Conservation (phyloP, 2,113 vertebrate species). For the Petrocephalus microphthalmus region DNA sequence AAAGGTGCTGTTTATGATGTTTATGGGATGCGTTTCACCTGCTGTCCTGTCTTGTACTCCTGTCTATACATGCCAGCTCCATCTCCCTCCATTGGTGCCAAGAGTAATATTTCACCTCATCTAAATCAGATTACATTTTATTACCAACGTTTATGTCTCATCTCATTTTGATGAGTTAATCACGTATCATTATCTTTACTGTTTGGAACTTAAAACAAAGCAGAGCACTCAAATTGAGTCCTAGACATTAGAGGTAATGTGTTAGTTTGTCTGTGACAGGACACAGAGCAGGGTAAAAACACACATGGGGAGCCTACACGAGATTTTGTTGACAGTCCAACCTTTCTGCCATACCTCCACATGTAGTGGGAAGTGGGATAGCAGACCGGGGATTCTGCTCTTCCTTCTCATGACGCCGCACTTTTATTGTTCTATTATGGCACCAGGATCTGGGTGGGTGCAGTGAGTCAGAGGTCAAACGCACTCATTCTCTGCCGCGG, state of each 20-base stretch:
- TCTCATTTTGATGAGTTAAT: not conserved
- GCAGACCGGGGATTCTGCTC: not conserved
- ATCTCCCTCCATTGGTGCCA: not conserved
- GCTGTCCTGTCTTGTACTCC: not conserved
- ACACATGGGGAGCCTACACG: not conserved
- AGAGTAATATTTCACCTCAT: constrained; percentile 4
- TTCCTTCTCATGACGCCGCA: not conserved
- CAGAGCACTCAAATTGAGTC: not conserved
- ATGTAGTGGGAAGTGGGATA: not conserved
- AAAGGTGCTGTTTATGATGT: not conserved
- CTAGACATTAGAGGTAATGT: not conserved
- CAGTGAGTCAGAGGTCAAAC: not conserved
- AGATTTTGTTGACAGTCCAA: not conserved
- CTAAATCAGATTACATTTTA: not conserved
- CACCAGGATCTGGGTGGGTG: not conserved
- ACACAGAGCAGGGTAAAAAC: not conserved
- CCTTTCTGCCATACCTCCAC: not conserved
- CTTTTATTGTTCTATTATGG: not conserved
- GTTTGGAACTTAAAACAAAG: not conserved
- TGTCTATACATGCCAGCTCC: not conserved
- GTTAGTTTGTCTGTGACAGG: not conserved
- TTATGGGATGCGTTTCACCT: not conserved
- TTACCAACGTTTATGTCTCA: not conserved
- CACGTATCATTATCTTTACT: not conserved
- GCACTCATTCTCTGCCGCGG: no score